Evolutionary conservation across 2,888 invertebrate species (phyloP), one percentile per base, ranked within the genome.

Genomic region (Lithophane socia): DNA sequence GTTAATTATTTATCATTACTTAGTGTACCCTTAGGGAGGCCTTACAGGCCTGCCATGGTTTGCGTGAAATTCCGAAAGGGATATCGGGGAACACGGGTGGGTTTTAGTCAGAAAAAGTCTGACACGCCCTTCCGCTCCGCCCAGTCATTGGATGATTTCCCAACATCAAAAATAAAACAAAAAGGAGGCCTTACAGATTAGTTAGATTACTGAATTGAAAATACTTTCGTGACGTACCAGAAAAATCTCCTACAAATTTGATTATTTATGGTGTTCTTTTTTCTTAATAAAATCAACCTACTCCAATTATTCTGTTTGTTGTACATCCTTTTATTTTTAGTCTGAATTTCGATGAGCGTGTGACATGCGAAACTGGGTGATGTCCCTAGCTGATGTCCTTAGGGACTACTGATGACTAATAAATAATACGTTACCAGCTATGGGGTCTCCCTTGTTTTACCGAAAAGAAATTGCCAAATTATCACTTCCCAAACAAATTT

Each of bases 1-100:
- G 71, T 86, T 84, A 78, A 86, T 58, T 37, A 70, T 56, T 68
- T 52, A 16, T 56, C 12, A 13, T 60, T 73, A 37, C 37, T 37
- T 37, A 37, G 37, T 29, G 29, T 37, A 37, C 37, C 37, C 37
- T 37, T 37, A 4, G 0, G 37, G 37, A 37, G 37, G 37, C 37
- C 37, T 37, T 29, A 29, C 29, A 29, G 29, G 0, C 29, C 29
- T 29, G 29, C 29, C 29, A 29, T 29, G 29, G 29, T 29, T 29
- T 29, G 29, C 29, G 29, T 0, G 29, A 29, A 29, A 29, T 29
- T 29, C 29, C 29, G 29, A 29, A 29, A 29, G 29, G 29, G 29
- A 29, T 29, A 29, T 29, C 29, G 29, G 29, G 29, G 29, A 29
- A 29, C 29, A 29, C 29, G 1, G 29, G 29, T 29, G 29, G 29